Evolutionary conservation across 2,888 invertebrate genomes (phyloP), one percentile per base, ranked within the genome.

Genomic region (Zaprionus obscuricornis): DNA sequence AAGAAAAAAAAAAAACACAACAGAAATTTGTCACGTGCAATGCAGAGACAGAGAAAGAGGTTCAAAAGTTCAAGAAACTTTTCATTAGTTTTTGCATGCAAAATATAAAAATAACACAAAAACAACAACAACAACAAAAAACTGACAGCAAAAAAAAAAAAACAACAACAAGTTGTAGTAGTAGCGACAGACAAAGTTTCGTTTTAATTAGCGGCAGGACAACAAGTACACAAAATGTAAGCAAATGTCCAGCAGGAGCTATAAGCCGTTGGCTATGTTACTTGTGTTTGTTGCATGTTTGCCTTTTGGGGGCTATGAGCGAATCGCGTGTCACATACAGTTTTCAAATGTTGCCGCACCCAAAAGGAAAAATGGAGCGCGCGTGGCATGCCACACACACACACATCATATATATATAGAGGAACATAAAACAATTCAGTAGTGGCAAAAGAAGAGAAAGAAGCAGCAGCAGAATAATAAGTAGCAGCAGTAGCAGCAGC

Each of bases 331-430:
- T 74, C 56, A 7, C n/a, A 24, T 3, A 27, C 34, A 36, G 34
- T 14, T 27, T 18, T 29, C 47, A 40, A 59, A 27, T n/a, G n/a
- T 14, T 54, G 77, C 81, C 76, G 62, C 76, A 45, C 76, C 76
- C 77, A 31, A 14, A 5, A 6, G 18, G 62, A 70, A 60, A 77
- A 66, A 74, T 77, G 72, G 74, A 59, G 51, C 81, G 58, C 77
- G 81, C 81, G 84, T 81, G 79, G 68, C 71, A 67, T 47, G 63
- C 58, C 57, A 66, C 43, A 52, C 71, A 63, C 49, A 46, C 29
- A 26, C n/a, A n/a, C n/a, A n/a, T n/a, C n/a, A n/a, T n/a, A n/a
- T n/a, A n/a, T n/a, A n/a, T n/a, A n/a, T n/a, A n/a, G n/a, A n/a
- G n/a, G n/a, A n/a, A n/a, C n/a, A n/a, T n/a, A n/a, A n/a, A n/a